Evolutionary conservation across 2,797 vertebrate species (phyloP), one percentile per base, ranked within the genome.

Genomic region (Cirrhinus molitorella): DNA sequence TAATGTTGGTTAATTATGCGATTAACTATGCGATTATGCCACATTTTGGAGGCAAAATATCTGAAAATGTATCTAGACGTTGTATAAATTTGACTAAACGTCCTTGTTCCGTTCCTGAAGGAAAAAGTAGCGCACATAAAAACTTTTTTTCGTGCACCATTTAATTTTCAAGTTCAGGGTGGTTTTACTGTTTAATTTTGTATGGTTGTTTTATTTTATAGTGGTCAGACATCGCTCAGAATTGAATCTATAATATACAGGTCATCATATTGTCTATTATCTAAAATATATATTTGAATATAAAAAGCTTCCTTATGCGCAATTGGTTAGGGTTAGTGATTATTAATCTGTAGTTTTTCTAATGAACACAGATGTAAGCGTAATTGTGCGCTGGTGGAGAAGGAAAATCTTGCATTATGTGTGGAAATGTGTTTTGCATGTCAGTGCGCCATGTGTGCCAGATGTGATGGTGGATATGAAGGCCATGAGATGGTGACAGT

Each of bases 401-500:
- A 89, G 88, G 88, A 93, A 93, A 93, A 91, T 89, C 88, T 89
- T 91, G 89, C 89, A 88, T 89, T 89, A 68, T 88, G 85, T 92
- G 19, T 55, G 51, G 6, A 23, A 90, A 88, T 91, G 89, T 92
- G 40, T 85, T 76, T 49, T 88, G 89, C 88, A 23, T 90, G 37
- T 89, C 88, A 92, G 89, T 67, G 79, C 14, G 89, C 86, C 76
- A 34, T 59, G 89, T 80, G 77, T 89, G 80, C 88, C 71, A 51
- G 2, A 83, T 67, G 72, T 40, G 43, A n/a, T 43, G 61, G 14
- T 75, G 59, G 59, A 66, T 28, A 61, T 75, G 89, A 92, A 90
- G 63, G 75, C 61, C 80, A 57, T 55, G 70, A 77, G 37, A 74
- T 45, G 55, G 57, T 83, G 80, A 74, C 73, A 65, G 34, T 71